Evolutionary conservation across 2,888 invertebrate genomes (phyloP), one percentile per base, ranked within the genome.

Genomic region (Parascotia fuliginaria): DNA sequence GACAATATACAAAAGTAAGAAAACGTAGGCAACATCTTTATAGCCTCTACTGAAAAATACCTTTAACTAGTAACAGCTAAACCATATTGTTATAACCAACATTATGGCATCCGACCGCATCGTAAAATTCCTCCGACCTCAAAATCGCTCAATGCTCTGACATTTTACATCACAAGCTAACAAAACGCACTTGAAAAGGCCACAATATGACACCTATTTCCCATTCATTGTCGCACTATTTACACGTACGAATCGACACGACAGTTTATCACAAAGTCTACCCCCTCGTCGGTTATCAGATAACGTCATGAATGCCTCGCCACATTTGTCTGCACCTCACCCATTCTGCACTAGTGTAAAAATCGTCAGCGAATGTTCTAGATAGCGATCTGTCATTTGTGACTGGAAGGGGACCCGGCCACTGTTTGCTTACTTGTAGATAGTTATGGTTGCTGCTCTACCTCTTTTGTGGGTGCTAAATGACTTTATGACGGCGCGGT

Each of bases 361-460:
- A 92, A 92, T 89, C 86, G 90, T 84, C 86, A 86, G 85, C 78
- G 84, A 87, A 85, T 87, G 85, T 77, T 64, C 81, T 81, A 87
- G 91, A 92, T 92, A 86, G 83, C 66, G 82, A 91, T 92, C 91
- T 89, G 77, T 79, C 80, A 85, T 89, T 89, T 87, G 84, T 73
- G 75, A 63, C 66, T 63, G 68, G 62, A 65, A 73, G 75, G 79
- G 82, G 68, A 48, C 50, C 61, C 62, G 67, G 55, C 62, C 55
- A 60, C 67, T 68, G 79, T 79, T 76, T 75, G 55, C 64, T 47
- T 63, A 63, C 45, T 55, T 37, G 54, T 46, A 55, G 44, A 52
- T 55, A 60, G 36, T 40, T 57, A 51, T 64, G 34, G 50, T 49
- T 44, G 42, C 39, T 38, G 54, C 44, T 61, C 38, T 47, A 6